A percentile compares a stretch with the other conserved stretches of the same genome.
These are phyloP conservation scores for Trematomus bernacchii DNA, from an alignment of 2,797 vertebrate species.

Conservation along the genomic window DNA sequence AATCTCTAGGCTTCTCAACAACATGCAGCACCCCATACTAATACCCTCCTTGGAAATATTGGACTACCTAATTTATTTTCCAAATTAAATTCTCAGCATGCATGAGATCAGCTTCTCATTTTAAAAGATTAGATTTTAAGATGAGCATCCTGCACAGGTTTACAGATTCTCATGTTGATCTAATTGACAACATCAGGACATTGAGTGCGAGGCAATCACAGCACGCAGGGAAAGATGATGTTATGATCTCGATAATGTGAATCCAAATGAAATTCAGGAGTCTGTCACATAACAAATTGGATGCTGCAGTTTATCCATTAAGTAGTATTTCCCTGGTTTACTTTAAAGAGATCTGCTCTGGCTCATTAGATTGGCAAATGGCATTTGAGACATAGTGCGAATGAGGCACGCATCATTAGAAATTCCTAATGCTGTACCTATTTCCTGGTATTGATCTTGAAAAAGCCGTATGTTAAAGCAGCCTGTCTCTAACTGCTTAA, in stretches of 20 bases:
- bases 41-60: conserved; percentile 51
- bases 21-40: conserved; percentile 45
- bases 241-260: conserved; percentile 68
- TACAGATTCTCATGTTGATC: conserved; percentile 56
- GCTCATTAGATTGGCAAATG: conserved; percentile 70
- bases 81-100: conserved; percentile 69
- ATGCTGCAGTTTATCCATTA: conserved; percentile 63
- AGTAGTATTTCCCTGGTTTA: conserved; percentile 44
- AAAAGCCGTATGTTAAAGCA: conserved; percentile 51
- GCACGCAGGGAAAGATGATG: conserved; percentile 34
- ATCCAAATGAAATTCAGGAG: conserved; percentile 69
- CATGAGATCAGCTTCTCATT: conserved; percentile 58
- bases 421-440: conserved; percentile 65
- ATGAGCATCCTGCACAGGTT: conserved; percentile 53
- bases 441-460: conserved; percentile 73
- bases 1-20: conserved; percentile 19
- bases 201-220: conserved; percentile 47
- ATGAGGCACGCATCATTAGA: conserved; percentile 50
- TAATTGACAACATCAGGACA: conserved; percentile 60
- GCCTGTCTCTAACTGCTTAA: conserved; percentile 65
- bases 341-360: conserved; percentile 57
- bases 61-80: conserved; percentile 51
- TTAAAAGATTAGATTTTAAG: conserved; percentile 64
- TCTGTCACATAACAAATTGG: conserved; percentile 49
- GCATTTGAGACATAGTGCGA: conserved; percentile 50